phyloP scores from a whole-genome alignment of 2,797 vertebrate species.

The Cygnus olor region DNA sequence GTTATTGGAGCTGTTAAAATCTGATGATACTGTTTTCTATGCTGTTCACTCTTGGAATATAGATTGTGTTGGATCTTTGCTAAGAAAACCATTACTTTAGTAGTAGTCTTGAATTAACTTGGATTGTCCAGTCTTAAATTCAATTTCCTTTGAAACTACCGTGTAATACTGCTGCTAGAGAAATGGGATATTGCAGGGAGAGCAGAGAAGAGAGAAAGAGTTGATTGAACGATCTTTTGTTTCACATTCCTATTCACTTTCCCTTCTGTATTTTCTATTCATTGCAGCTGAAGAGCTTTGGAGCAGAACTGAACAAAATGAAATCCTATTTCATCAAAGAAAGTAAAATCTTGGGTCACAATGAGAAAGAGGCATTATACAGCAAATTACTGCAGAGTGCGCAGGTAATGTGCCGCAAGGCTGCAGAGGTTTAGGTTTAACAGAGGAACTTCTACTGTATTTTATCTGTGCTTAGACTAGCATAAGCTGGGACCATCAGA shows the following conservation, averaged over 20 bases:
- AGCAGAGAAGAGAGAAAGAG: background rate
- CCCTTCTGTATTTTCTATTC: background rate
- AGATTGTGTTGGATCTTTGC: background rate
- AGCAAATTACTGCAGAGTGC: slow-evolving; percentile 75
- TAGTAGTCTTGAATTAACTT: background rate
- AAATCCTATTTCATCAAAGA: slow-evolving; percentile 81
- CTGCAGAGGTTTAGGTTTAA: background rate
- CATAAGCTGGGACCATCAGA: background rate
- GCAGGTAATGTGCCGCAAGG: slow-evolving; percentile 68
- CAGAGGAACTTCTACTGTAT: background rate
- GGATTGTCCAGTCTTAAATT: background rate
- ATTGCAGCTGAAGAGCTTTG: slow-evolving; percentile 77
- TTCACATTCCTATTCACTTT: background rate
- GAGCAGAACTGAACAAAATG: slow-evolving; percentile 80
- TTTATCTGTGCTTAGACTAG: background rate
- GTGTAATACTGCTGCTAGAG: background rate
- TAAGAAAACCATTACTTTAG: background rate
- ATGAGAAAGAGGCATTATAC: slow-evolving; percentile 78
- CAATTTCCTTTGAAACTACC: background rate
- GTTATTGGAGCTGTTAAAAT: background rate
- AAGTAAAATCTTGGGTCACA: slow-evolving; percentile 81
- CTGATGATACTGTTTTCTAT: background rate
- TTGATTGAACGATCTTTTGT: background rate
- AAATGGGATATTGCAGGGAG: background rate
- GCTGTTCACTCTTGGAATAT: background rate